Evolutionary conservation across 2,113 vertebrate genomes (phyloP), one percentile per base, ranked within the genome.

Genomic region (Rhinolophus sinicus): DNA sequence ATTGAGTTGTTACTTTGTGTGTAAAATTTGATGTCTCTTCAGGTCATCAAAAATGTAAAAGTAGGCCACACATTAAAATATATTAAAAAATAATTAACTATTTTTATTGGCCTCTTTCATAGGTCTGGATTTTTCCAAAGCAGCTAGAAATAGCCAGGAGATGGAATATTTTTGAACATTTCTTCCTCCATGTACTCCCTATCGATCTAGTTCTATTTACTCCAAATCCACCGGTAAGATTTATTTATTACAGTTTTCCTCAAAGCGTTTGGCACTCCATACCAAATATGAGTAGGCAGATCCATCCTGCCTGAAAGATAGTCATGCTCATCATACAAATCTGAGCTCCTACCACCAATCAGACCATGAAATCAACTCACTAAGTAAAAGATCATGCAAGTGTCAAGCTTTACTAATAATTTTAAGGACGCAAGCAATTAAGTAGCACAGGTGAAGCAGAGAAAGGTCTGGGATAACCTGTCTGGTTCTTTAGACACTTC

Each of bases 381-480:
- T 54, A 35, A 58, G n/a, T 35, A 3, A 56, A 1, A 97, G 15
- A 60, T 50, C 5, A 28, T 60, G 12, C 5, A 28, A 44, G 22
- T 8, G 5, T 78, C 26, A 56, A 70, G 8, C 3, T 86, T 73
- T 58, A 76, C 15, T n/a, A 18, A 50, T 40, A 56, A 90, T 88
- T 50, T 69, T 35, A 64, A 64, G 30, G 70, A 56, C 24, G 38
- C 16, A 67, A 62, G 22, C 40, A 75, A 40, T 7, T 14, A 69
- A 56, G 21, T 9, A 77, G 38, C 33, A 8, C 19, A 40, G 9
- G 14, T 60, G 13, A 81, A 58, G 16, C 24, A n/a, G 12, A 80
- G 40, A 50, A 2, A 24, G 3, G 1, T 33, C 7, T 38, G 4
- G 2, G 35, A 9, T 3, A 22, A 18, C 0, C 0, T 18, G 1